A percentile compares a stretch with the other conserved stretches of the same genome.
These are phyloP conservation scores for Caenorhabditis sp. DNA, from an alignment of 2,888 invertebrate species.

Conservation along the genomic window DNA sequence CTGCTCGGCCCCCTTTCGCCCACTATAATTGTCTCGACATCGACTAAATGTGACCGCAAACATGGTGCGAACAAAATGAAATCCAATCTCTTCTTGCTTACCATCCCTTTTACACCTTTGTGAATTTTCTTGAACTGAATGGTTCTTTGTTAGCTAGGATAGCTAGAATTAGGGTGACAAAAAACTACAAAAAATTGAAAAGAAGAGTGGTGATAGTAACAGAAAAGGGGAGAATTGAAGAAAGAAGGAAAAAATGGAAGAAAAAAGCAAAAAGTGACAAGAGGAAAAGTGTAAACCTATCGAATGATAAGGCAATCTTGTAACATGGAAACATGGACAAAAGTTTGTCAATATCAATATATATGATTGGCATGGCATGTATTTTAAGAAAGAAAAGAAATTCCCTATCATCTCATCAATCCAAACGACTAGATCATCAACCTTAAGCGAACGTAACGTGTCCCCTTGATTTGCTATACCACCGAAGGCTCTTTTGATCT, in stretches of 20 bases:
- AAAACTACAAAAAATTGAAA: slow-evolving; percentile 2
- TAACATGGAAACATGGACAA: slow-evolving; percentile 19
- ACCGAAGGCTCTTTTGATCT: slow-evolving; percentile 13
- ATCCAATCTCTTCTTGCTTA: slow-evolving; percentile 43
- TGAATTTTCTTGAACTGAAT: slow-evolving; percentile 31
- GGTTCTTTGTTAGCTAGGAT: too few species aligned
- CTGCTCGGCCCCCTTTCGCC: slow-evolving; percentile 30
- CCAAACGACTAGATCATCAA: too few species aligned
- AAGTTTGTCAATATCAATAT: slow-evolving; percentile 50
- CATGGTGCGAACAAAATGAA: slow-evolving; percentile 55
- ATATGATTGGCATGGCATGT: too few species aligned
- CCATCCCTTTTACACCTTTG: slow-evolving; percentile 31
- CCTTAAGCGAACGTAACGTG: too few species aligned
- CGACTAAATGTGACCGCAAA: slow-evolving; percentile 60
- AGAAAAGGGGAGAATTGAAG: slow-evolving; percentile 4
- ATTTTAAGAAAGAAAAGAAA: background rate
- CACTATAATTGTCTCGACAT: slow-evolving; percentile 46
- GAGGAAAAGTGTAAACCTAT: background rate
- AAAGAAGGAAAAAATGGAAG: background rate
- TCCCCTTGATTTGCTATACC: too few species aligned
- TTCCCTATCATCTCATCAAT: too few species aligned
- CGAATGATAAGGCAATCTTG: slow-evolving; percentile 35
- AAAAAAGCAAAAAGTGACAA: background rate
- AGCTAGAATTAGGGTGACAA: too few species aligned
- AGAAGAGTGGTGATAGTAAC: background rate